Conservation (phyloP, 1,140 invertebrate species). For the Drosophila santomea region DNA sequence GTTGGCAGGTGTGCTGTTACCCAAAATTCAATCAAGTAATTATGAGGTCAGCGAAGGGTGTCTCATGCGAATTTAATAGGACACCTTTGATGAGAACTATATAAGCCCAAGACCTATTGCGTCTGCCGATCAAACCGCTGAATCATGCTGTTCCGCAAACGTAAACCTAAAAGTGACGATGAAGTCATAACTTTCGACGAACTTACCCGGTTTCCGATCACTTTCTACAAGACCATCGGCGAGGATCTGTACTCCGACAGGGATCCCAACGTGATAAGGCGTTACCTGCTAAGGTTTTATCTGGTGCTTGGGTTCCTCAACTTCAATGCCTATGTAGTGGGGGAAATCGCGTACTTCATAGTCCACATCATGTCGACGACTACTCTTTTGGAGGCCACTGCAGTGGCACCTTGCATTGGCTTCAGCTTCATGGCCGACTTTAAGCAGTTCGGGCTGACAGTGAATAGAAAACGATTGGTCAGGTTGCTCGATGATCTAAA, state of each 20-base stretch:
- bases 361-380: constrained; percentile 69
- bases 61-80: neutral
- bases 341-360: constrained; percentile 71
- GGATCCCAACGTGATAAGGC: constrained; percentile 54
- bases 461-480: constrained; percentile 47
- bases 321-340: constrained; percentile 70
- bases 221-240: constrained; percentile 45
- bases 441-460: constrained; percentile 66
- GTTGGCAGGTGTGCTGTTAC: constrained; percentile 64
- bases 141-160: constrained; percentile 1
- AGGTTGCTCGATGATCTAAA: constrained; percentile 58
- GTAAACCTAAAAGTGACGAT: constrained; percentile 15
- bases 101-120: neutral
- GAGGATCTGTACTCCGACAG: constrained; percentile 68
- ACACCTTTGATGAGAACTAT: constrained; percentile 6
- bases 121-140: neutral
- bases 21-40: constrained; percentile 47
- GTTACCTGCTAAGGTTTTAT: constrained; percentile 27
- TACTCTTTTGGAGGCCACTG: constrained; percentile 66
- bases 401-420: constrained; percentile 71
- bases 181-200: constrained; percentile 62
- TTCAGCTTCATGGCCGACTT: constrained; percentile 78
- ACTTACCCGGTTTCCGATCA: neutral
- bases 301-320: constrained; percentile 56
- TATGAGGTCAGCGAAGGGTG: constrained; percentile 21